Evolutionary conservation across 1,140 invertebrate species (phyloP).

Genomic region (Cyclina sinensis): DNA sequence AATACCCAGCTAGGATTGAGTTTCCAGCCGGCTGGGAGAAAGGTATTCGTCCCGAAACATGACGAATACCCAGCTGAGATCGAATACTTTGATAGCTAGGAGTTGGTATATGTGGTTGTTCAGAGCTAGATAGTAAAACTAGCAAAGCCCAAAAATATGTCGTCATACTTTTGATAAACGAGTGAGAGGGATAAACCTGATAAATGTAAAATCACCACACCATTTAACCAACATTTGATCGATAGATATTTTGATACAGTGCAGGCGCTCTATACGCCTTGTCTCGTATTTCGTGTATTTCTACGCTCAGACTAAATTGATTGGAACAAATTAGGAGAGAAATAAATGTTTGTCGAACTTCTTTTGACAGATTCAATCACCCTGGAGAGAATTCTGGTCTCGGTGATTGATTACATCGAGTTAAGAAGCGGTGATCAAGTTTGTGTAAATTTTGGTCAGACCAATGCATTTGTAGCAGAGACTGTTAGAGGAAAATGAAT

Average conservation of each 20-base stretch:
- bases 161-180: too few relatives aligned
- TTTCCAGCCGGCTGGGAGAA: too few relatives aligned
- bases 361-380: slow-evolving; percentile 56
- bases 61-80: too few relatives aligned
- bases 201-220: not conserved
- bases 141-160: too few relatives aligned
- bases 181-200: too few relatives aligned
- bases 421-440: slow-evolving; percentile 25
- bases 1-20: too few relatives aligned
- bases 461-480: not conserved
- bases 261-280: slow-evolving; percentile 29
- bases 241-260: not conserved
- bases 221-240: not conserved
- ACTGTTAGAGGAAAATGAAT: not conserved
- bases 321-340: slow-evolving; percentile 53
- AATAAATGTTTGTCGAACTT: slow-evolving; percentile 53
- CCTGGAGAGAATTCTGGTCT: slow-evolving; percentile 12
- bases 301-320: slow-evolving; percentile 38
- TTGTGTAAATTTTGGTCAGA: slow-evolving; percentile 41
- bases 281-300: slow-evolving; percentile 39
- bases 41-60: too few relatives aligned
- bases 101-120: too few relatives aligned
- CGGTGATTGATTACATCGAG: slow-evolving; percentile 38
- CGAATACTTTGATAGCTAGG: too few relatives aligned
- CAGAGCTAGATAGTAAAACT: too few relatives aligned